Conservation (phyloP, 2,113 vertebrate genomes). For the Tonatia bakeri region DNA sequence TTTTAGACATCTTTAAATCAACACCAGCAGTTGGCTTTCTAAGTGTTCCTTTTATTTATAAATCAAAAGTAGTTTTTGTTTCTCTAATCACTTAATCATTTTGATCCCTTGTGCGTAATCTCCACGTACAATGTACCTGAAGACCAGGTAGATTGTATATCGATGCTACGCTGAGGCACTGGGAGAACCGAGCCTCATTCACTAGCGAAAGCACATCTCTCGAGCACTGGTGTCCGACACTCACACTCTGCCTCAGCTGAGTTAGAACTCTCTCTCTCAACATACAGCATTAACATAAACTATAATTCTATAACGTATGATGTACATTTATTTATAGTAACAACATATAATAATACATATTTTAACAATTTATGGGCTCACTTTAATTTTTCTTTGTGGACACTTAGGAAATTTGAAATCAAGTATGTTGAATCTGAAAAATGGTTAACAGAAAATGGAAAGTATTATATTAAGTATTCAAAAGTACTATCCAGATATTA, state of each 20-base stretch:
- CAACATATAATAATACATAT: neutral
- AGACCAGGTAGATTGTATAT: too few relatives aligned
- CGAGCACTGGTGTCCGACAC: too few relatives aligned
- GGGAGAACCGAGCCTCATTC: neutral
- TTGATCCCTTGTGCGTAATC: neutral
- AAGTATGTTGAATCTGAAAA: neutral
- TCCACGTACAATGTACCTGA: neutral
- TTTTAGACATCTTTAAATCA: neutral
- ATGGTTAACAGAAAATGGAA: neutral
- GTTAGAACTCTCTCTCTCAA: neutral
- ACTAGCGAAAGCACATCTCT: neutral
- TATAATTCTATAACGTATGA: neutral
- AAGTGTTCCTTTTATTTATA: neutral
- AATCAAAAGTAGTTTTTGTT: neutral
- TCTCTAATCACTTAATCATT: slow-evolving; percentile 3
- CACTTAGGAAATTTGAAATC: neutral
- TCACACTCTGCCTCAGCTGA: neutral
- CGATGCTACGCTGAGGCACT: neutral
- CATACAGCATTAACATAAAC: neutral
- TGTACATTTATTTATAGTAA: neutral
- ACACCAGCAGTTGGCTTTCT: neutral
- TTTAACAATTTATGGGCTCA: neutral
- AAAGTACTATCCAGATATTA: neutral
- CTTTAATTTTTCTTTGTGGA: slow-evolving; percentile 28
- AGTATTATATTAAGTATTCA: neutral